A percentile compares a stretch with the other conserved stretches of the same genome.
These are phyloP conservation scores for Sarcophaga caerulescens DNA, from an alignment of 2,888 invertebrate species.

Conservation along the genomic window DNA sequence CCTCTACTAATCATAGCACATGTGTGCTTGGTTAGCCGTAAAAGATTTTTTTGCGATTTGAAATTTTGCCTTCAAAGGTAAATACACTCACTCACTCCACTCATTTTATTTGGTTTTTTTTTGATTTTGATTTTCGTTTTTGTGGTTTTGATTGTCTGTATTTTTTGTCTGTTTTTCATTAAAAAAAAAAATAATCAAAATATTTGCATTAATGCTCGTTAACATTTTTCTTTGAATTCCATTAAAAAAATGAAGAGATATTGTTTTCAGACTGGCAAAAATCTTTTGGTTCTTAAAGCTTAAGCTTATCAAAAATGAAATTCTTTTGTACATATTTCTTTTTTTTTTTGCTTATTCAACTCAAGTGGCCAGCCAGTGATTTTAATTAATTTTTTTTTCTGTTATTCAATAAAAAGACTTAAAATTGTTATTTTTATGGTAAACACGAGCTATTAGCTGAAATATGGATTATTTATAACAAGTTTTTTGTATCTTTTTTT, in stretches of 20 bases:
- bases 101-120: not conserved
- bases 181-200: constrained; percentile 21
- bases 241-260: not conserved
- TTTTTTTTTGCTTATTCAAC: not conserved
- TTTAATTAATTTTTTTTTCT: constrained; percentile 26
- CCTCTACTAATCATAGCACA: constrained; percentile 71
- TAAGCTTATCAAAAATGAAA: not conserved
- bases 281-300: constrained; percentile 7
- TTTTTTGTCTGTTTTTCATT: constrained; percentile 6
- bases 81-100: not conserved
- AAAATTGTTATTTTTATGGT: constrained; percentile 21
- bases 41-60: constrained; percentile 17
- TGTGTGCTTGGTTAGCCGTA: constrained; percentile 34
- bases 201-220: constrained; percentile 29
- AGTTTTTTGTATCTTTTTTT: constrained; percentile 7
- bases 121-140: not conserved
- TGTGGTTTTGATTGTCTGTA: not conserved
- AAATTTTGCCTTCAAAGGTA: constrained; percentile 20
- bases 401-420: constrained; percentile 16
- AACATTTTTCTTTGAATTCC: constrained; percentile 29
- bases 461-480: constrained; percentile 27
- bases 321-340: not conserved
- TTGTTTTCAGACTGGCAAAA: constrained; percentile 5
- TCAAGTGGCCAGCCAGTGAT: constrained; percentile 23
- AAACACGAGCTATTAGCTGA: constrained; percentile 36